Evolutionary conservation across 2,888 invertebrate genomes (phyloP), one percentile per base, ranked within the genome.

Genomic region (Ophion ventricosus): DNA sequence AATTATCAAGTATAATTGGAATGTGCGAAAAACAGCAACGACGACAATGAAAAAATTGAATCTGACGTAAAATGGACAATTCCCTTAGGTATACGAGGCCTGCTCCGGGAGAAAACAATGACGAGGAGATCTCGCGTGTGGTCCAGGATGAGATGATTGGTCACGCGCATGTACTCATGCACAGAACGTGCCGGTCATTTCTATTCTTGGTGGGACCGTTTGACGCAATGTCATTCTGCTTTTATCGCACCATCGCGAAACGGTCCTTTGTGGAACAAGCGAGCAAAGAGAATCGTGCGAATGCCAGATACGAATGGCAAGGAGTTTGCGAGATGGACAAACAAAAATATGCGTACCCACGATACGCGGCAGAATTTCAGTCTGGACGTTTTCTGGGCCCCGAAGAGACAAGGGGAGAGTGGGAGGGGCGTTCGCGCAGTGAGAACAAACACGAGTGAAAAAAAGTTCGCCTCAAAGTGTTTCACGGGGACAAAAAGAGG

Each of bases 171-270:
- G 79, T 79, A 69, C 79, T 73, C 75, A 80, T 72, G 79, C 79
- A 73, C 72, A 82, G 80, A 76, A 66, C 67, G 76, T 80, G 79
- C 75, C 72, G 75, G 67, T 73, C 66, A 74, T 74, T 80, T 74
- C 61, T 74, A 29, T 26, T 43, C 54, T 57, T 56, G 25, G 43
- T 26, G 73, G 59, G 73, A 66, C 23, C 79, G 79, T 79, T 84
- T 75, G 79, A 67, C 76, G 79, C 84, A 80, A 76, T 72, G 79
- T 79, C 84, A 80, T 82, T 79, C 82, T 85, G 69, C 75, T 75
- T 82, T 82, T 76, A 79, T 82, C 72, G 61, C 72, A 49, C 10
- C 61, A 70, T 72, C 49, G 25, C 54, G 70, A 64, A 26, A 29
- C 8, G 72, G 59, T 25, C 70, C 64, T 75, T 85, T 73, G 73